Evolutionary conservation across 2,888 invertebrate species (phyloP), one percentile per base, ranked within the genome.

Genomic region (Archaeoteleia sp.): DNA sequence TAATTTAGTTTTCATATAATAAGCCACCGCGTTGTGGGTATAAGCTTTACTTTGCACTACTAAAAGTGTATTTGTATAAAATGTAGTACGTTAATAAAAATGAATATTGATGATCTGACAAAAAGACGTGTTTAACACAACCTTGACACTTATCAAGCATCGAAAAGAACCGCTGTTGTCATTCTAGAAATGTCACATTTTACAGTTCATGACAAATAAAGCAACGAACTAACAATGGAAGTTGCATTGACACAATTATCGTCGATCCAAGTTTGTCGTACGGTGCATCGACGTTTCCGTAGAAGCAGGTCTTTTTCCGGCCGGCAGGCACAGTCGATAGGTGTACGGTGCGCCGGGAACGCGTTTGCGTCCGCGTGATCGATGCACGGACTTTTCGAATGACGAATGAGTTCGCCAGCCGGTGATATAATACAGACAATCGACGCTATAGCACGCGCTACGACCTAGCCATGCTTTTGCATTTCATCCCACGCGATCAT

Each of bases 331-430:
- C 40, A 57, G 51, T 58, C 53, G 51, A 57, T 67, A 51, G 43
- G 55, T 20, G 45, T 23, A 37, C 43, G 37, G 37, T 45, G 45
- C n/a, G n/a, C n/a, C n/a, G n/a, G n/a, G n/a, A n/a, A n/a, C 20
- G 20, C 20, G 20, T 20, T 20, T 20, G 20, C 20, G 2, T 12
- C 34, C 37, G 30, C 29, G 49, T 55, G 48, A 67, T 57, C 57
- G 54, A 67, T 45, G 57, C 32, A 14, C 49, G 39, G 45, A 57
- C 45, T 45, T 45, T 55, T 42, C 45, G 17, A 30, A 42, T 61
- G 67, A 61, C 46, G 48, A 53, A 57, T 53, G 61, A 61, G 37
- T n/a, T 17, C 23, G 29, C 49, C 60, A 61, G 51, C 42, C 10
- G 61, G 51, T 20, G 34, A 15, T 42, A 46, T 61, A 25, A 39